Conservation (phyloP, 2,797 vertebrate species). For the Notoglanidium macrostoma region DNA sequence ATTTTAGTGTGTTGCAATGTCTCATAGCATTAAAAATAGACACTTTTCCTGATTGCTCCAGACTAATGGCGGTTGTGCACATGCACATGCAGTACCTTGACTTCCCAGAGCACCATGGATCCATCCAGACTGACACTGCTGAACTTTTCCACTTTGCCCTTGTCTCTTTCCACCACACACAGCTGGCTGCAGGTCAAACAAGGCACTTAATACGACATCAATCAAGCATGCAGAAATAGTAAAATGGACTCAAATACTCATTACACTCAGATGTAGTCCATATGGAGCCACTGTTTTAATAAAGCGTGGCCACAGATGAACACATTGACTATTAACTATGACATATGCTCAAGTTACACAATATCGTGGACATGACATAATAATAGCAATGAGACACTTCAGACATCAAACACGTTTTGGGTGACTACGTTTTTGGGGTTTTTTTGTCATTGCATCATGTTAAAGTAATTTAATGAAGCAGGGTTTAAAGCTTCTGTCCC, state of each 20-base stretch:
- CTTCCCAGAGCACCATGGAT: conserved; percentile 76
- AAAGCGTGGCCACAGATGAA: not conserved
- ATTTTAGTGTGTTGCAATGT: not conserved
- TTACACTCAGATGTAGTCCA: not conserved
- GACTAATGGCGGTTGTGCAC: not conserved
- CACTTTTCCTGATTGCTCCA: not conserved
- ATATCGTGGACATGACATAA: no score
- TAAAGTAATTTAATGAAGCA: not conserved
- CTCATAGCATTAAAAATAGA: not conserved
- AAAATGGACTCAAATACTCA: not conserved
- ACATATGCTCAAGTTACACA: not conserved
- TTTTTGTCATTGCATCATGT: not conserved
- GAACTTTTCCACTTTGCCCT: conserved; percentile 70
- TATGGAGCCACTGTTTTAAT: not conserved
- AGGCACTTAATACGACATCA: conserved; percentile 2
- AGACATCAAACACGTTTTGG: not conserved
- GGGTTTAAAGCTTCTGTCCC: not conserved
- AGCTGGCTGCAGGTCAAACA: conserved; percentile 64
- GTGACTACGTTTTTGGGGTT: not conserved
- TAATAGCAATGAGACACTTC: not conserved
- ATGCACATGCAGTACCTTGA: conserved; percentile 67
- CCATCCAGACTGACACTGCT: conserved; percentile 79
- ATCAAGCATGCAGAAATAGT: not conserved
- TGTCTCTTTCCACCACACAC: conserved; percentile 67
- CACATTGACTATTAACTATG: not conserved